Conservation (phyloP, 2,113 vertebrate species). For the Tichodroma muraria region DNA sequence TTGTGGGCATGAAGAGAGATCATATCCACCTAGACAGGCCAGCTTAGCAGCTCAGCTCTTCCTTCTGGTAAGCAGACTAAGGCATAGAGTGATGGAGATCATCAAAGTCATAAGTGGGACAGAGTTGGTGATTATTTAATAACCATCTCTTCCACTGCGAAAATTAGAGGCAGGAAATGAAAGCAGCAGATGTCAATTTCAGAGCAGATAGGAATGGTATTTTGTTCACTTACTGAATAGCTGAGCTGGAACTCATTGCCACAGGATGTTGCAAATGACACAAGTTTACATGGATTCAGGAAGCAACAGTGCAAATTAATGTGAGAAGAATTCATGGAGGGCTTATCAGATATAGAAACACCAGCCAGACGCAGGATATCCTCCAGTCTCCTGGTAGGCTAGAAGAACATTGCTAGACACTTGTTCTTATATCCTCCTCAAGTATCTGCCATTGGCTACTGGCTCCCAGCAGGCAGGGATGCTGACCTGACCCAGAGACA, state of each 20-base stretch:
- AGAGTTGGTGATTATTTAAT: neutral
- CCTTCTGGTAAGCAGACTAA: neutral
- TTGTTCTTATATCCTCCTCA: neutral
- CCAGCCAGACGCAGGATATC: neutral
- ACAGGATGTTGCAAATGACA: neutral
- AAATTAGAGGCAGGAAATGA: neutral
- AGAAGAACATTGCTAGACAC: neutral
- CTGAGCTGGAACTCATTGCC: neutral
- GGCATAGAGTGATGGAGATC: neutral
- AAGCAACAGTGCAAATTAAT: neutral
- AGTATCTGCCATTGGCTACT: neutral
- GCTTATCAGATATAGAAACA: neutral
- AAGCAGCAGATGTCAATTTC: slow-evolving; percentile 3
- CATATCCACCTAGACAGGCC: neutral
- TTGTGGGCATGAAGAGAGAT: neutral
- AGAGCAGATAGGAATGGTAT: neutral
- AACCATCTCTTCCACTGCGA: neutral
- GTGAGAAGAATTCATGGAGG: neutral
- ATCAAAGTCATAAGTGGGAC: neutral
- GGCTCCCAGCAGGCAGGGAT: neutral
- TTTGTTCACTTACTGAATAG: neutral
- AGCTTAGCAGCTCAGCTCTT: neutral
- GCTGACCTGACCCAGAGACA: neutral
- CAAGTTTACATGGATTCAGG: neutral
- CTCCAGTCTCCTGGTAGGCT: neutral